phyloP scores from a whole-genome alignment of 2,797 vertebrate genomes.

The Tapera naevia region DNA sequence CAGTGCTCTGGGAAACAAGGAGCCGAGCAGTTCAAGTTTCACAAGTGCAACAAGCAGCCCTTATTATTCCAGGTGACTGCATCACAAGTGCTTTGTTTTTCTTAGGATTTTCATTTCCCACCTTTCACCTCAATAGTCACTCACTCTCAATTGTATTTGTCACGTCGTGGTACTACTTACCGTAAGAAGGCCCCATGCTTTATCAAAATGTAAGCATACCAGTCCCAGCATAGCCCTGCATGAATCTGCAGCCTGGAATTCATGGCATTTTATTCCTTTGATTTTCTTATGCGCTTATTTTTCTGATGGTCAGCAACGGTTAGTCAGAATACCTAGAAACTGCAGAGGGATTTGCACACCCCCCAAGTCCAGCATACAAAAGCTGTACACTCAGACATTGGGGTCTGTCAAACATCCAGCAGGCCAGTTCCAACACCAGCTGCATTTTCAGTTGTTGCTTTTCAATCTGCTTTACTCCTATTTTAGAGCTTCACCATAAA shows the following conservation, averaged over 20 bases:
- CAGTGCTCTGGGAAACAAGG: background rate
- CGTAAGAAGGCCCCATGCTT: background rate
- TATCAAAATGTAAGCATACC: constrained; percentile 48
- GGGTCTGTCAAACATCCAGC: background rate
- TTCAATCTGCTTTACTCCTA: constrained; percentile 33
- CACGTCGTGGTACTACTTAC: background rate
- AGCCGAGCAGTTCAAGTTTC: background rate
- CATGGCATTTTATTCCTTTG: constrained; percentile 20
- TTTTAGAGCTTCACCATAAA: background rate
- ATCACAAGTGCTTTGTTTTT: constrained; percentile 29
- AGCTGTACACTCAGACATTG: background rate
- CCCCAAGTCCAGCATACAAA: background rate
- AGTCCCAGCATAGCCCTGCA: background rate
- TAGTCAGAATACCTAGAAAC: background rate
- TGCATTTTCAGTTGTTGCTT: constrained; percentile 57
- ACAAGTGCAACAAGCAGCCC: background rate
- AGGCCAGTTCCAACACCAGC: background rate
- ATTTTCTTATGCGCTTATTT: background rate
- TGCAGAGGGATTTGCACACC: background rate
- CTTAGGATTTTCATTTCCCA: constrained; percentile 24
- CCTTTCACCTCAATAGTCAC: constrained; percentile 30
- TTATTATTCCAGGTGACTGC: constrained; percentile 57
- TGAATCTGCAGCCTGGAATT: constrained; percentile 49
- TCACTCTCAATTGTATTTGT: background rate
- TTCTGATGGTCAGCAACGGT: background rate